Evolutionary conservation across 2,113 vertebrate species (phyloP).

Genomic region (Malaclemys terrapin): DNA sequence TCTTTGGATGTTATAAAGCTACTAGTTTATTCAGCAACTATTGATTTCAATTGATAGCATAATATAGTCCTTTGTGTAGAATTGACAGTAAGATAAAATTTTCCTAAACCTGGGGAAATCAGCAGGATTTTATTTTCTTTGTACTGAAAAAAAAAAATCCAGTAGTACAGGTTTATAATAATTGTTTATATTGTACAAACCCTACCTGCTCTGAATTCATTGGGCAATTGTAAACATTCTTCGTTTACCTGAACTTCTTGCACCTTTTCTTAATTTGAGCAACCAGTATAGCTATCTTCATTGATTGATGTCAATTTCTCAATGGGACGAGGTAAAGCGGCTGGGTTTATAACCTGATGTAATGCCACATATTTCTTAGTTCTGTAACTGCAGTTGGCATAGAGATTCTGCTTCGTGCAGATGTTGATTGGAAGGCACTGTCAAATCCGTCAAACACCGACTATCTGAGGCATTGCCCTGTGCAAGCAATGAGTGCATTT

Average conservation of each 20-base stretch:
- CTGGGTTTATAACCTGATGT: background rate
- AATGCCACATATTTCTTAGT: conserved; percentile 19
- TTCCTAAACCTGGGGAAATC: background rate
- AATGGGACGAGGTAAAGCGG: background rate
- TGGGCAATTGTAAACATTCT: background rate
- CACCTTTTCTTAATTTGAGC: background rate
- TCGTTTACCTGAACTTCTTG: background rate
- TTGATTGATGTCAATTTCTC: background rate
- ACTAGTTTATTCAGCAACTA: background rate
- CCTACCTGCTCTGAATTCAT: background rate
- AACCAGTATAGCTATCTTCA: background rate
- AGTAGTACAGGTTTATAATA: background rate
- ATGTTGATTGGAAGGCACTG: conserved; percentile 33
- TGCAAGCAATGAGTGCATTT: conserved; percentile 28
- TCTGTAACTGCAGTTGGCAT: conserved; percentile 1
- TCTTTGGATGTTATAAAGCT: background rate
- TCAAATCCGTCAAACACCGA: background rate
- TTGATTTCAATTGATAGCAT: background rate
- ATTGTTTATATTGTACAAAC: background rate
- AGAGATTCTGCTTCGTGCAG: conserved; percentile 7
- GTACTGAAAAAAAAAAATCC: background rate
- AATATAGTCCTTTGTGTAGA: background rate
- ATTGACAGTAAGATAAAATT: background rate
- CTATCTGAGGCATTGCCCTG: conserved; percentile 7
- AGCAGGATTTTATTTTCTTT: background rate